phyloP scores from a whole-genome alignment of 2,113 vertebrate species.

The Dicentrarchus labrax region DNA sequence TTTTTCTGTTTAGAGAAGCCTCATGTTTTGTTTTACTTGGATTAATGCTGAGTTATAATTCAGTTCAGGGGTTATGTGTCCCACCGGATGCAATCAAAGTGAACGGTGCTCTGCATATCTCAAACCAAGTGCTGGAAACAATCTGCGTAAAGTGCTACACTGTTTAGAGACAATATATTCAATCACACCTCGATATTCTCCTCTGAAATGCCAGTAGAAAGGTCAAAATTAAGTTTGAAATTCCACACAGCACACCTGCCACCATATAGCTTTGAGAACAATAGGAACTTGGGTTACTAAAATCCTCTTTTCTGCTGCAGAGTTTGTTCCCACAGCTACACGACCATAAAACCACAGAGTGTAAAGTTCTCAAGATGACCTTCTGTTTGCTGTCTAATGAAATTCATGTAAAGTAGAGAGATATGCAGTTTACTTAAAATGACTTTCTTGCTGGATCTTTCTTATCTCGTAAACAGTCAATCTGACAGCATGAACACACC shows the following conservation, averaged over 20 bases:
- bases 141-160: conserved; percentile 41
- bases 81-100: conserved; percentile 71
- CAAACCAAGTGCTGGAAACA: conserved; percentile 51
- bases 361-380: conserved; percentile 39
- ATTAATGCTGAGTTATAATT: conserved; percentile 62
- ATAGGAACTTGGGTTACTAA: neutral
- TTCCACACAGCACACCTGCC: conserved; percentile 50
- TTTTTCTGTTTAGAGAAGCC: conserved; percentile 14
- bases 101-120: conserved; percentile 49
- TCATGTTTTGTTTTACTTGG: conserved; percentile 47
- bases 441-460: conserved; percentile 37
- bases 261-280: conserved; percentile 16
- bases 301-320: conserved; percentile 34
- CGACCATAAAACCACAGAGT: conserved; percentile 36
- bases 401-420: conserved; percentile 33
- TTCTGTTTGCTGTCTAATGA: conserved; percentile 47
- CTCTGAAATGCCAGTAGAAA: conserved; percentile 53
- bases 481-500: conserved; percentile 31
- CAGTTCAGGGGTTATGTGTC: conserved; percentile 69
- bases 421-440: conserved; percentile 45
- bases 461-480: conserved; percentile 50
- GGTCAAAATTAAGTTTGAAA: conserved; percentile 63
- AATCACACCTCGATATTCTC: conserved; percentile 53
- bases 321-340: conserved; percentile 23
- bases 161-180: conserved; percentile 62